A percentile compares a stretch with the other conserved stretches of the same genome.
Conservation (phyloP, 2,888 invertebrate genomes). For the Eupelmus urozonus region DNA sequence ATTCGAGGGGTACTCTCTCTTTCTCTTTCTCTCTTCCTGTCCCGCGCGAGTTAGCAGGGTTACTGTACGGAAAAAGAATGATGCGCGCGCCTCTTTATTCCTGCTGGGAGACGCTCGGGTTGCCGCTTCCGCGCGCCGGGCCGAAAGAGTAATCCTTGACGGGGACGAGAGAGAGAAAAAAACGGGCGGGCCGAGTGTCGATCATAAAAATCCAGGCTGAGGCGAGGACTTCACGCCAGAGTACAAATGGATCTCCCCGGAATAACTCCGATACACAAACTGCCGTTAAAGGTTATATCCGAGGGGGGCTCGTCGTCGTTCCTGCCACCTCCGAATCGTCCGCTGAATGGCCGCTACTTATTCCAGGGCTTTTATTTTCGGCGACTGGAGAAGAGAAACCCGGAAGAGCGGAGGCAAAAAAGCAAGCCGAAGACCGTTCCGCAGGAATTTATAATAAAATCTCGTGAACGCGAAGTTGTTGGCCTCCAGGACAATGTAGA, state of each 20-base stretch:
- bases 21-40: not conserved
- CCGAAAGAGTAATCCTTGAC: constrained; percentile 44
- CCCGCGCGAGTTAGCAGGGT: too few relatives aligned
- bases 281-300: constrained; percentile 15
- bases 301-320: not conserved
- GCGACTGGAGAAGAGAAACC: not conserved
- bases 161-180: not conserved
- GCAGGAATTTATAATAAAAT: constrained; percentile 29
- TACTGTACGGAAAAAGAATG: not conserved
- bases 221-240: not conserved
- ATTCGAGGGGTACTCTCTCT: constrained; percentile 24
- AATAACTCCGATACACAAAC: not conserved
- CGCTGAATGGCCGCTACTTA: too few relatives aligned
- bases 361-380: constrained; percentile 2
- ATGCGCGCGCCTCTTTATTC: constrained; percentile 3
- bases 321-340: too few relatives aligned
- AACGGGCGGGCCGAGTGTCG: not conserved
- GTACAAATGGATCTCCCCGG: constrained; percentile 4
- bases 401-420: not conserved
- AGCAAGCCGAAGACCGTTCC: constrained; percentile 3
- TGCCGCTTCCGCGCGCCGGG: not conserved
- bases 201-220: constrained; percentile 41
- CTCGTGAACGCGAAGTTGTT: constrained; percentile 3
- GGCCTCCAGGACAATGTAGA: not conserved
- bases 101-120: constrained; percentile 2